Base-by-base conservation (phyloP, 1,140 invertebrate species). In the Macrobrachium rosenbergii region DNA sequence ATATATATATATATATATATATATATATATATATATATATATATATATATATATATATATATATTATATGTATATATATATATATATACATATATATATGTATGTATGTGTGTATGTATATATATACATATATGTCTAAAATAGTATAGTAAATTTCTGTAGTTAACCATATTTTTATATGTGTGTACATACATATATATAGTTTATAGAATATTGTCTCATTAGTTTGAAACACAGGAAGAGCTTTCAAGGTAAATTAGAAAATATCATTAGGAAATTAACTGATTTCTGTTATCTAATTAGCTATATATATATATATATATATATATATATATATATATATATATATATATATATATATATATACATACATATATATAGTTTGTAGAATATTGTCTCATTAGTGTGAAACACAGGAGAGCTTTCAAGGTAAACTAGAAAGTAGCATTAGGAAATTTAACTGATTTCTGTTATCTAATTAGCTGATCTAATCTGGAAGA, bases 1-100 rank as follows among this genome's bases (percentile, higher is more conserved):
- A 69, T 69, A 69, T 69, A 69, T 69, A 69, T 69, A 69, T 69
- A 69, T n/a, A 69, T 69, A 69, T 69, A 69, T n/a, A 69, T 69
- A n/a, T 69, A n/a, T 69, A n/a, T 69, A n/a, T 69, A n/a, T 69
- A 64, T n/a, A 64, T 64, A 23, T 64, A 64, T 64, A 23, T 64
- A 64, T 64, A 23, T n/a, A 64, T 64, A 64, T 64, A 23, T 64
- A 64, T 64, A 64, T 6, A 67, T 67, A 67, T 21, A 19, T 21
- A 10, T 21, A 12, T 21, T 67, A 19, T 11, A 67, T 67, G 5
- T 5, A 67, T 67, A 19, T 67, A 67, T 19, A 67, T 67, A 67
- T 11, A 19, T 19, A 67, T 19, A 19, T 67, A 67, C 19, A 19
- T 67, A 67, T 2, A 67, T 67, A 23, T 16, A 67, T 23, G 8